phyloP scores from a whole-genome alignment of 2,113 vertebrate species.

The Dipodomys spectabilis region DNA sequence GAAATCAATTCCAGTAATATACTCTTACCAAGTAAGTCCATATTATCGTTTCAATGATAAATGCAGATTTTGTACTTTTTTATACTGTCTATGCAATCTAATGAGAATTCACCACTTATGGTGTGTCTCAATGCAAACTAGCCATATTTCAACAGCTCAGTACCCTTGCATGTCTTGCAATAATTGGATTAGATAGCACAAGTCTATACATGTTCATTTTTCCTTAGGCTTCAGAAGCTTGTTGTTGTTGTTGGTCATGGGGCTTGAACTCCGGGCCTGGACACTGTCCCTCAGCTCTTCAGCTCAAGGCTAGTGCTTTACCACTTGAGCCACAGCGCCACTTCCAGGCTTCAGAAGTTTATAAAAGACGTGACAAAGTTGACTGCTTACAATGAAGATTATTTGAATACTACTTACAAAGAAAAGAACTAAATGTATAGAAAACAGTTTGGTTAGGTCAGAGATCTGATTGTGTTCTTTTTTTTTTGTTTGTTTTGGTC shows the following conservation, averaged over 20 bases:
- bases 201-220: not conserved
- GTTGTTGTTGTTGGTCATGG: not conserved
- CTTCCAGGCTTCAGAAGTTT: not conserved
- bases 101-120: fast-evolving
- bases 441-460: not conserved
- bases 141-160: not conserved
- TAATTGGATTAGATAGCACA: fast-evolving
- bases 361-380: not conserved
- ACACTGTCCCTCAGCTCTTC: too few species aligned
- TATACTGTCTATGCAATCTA: not conserved
- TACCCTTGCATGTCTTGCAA: fast-evolving
- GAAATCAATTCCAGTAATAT: not conserved
- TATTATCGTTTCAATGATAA: not conserved
- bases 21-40: not conserved
- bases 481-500: too few species aligned
- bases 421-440: not conserved
- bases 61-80: not conserved
- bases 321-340: too few species aligned
- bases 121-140: not conserved
- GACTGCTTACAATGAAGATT: not conserved
- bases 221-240: not conserved
- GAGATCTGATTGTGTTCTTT: not conserved
- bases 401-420: not conserved
- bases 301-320: too few species aligned
- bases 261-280: too few species aligned